phyloP scores from a whole-genome alignment of 2,113 vertebrate genomes.

The Scomber colias region DNA sequence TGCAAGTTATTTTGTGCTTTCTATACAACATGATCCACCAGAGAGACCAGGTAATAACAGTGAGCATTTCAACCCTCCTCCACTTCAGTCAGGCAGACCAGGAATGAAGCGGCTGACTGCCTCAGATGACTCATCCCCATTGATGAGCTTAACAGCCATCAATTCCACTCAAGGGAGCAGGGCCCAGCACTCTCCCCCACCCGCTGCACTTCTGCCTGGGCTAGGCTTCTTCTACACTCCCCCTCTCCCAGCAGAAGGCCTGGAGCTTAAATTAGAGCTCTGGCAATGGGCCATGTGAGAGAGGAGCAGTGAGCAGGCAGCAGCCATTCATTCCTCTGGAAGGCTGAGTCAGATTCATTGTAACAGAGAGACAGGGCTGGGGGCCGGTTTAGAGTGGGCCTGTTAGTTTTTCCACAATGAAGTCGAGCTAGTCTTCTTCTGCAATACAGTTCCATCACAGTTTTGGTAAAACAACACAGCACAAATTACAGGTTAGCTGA shows the following conservation, averaged over 20 bases:
- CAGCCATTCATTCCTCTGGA: slow-evolving; percentile 78
- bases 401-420: slow-evolving; percentile 62
- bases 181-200: slow-evolving; percentile 59
- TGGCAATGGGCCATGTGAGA: slow-evolving; percentile 75
- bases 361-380: slow-evolving; percentile 52
- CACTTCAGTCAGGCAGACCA: slow-evolving; percentile 61
- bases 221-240: slow-evolving; percentile 74
- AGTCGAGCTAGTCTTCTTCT: slow-evolving; percentile 24
- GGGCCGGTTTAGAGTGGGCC: slow-evolving; percentile 44
- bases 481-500: slow-evolving; percentile 28
- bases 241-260: slow-evolving; percentile 74
- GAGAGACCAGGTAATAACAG: slow-evolving; percentile 55
- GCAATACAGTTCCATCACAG: slow-evolving; percentile 40
- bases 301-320: slow-evolving; percentile 64
- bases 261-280: slow-evolving; percentile 82
- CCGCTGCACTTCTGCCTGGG: slow-evolving; percentile 65
- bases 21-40: slow-evolving; percentile 30
- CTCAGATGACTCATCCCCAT: slow-evolving; percentile 84
- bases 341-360: slow-evolving; percentile 73
- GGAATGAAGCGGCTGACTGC: slow-evolving; percentile 72
- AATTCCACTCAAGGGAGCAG: slow-evolving; percentile 79
- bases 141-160: slow-evolving; percentile 86
- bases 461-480: slow-evolving; percentile 43
- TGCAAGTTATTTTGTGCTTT: slow-evolving; percentile 24
- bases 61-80: slow-evolving; percentile 62